Conservation (phyloP, 1,140 invertebrate genomes). For the Achatina immaculata region DNA sequence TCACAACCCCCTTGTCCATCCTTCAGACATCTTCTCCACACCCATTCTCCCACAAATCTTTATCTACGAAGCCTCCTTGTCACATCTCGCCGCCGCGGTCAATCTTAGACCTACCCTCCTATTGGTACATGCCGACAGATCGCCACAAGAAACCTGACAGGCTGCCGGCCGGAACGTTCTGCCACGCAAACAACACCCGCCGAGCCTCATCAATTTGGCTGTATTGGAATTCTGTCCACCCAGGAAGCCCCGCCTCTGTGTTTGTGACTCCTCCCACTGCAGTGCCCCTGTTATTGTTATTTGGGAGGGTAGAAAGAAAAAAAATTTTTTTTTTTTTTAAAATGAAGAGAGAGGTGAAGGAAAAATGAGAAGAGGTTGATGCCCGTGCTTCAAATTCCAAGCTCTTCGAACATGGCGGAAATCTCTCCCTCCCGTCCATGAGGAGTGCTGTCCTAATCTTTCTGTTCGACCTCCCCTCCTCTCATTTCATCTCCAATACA, state of each 20-base stretch:
- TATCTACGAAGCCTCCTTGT: neutral
- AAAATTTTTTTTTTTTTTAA: too few relatives aligned
- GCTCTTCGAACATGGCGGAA: neutral
- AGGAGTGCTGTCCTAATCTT: neutral
- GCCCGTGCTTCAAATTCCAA: neutral
- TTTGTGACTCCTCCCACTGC: neutral
- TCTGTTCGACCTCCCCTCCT: neutral
- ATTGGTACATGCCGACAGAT: neutral
- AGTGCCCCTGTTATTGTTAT: neutral
- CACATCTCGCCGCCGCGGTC: conserved; percentile 5
- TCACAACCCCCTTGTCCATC: neutral
- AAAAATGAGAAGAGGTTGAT: neutral
- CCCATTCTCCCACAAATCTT: too few relatives aligned
- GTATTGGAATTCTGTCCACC: conserved; percentile 14
- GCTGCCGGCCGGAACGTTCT: neutral
- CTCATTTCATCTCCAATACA: too few relatives aligned
- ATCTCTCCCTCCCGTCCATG: too few relatives aligned
- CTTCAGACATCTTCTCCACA: too few relatives aligned
- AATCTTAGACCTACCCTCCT: neutral
- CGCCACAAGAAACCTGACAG: neutral
- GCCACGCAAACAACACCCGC: neutral
- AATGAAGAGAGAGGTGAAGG: too few relatives aligned
- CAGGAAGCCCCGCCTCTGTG: neutral
- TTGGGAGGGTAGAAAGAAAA: neutral
- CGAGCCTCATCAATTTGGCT: neutral